Conservation (phyloP, 2,113 vertebrate genomes). For the Trogon surrucura region DNA sequence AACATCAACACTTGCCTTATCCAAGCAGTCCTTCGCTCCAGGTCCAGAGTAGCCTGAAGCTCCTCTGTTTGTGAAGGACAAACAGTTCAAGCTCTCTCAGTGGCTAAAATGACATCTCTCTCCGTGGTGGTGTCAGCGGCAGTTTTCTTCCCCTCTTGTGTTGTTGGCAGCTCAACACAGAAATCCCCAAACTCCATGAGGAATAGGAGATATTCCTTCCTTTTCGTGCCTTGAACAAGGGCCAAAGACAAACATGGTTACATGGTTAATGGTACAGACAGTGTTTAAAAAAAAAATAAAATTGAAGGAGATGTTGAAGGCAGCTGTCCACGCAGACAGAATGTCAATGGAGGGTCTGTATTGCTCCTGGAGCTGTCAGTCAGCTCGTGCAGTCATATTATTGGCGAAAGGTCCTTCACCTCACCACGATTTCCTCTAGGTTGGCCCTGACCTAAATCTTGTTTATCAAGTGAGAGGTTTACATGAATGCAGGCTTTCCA, state of each 20-base stretch:
- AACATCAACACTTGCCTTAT: fast-evolving
- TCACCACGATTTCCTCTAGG: neutral
- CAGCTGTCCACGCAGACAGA: neutral
- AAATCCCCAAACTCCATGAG: neutral
- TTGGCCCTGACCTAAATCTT: neutral
- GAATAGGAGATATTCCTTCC: neutral
- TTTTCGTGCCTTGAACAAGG: neutral
- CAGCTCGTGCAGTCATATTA: neutral
- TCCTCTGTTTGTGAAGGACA: neutral
- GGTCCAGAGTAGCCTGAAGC: neutral
- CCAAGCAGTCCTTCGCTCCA: neutral
- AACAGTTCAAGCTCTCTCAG: neutral
- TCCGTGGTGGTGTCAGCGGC: too few relatives aligned
- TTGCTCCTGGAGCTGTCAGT: neutral
- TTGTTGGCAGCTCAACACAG: neutral
- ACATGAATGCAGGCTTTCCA: neutral
- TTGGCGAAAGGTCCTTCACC: neutral
- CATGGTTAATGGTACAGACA: neutral
- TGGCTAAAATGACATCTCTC: neutral
- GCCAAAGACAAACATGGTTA: neutral
- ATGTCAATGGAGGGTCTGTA: neutral
- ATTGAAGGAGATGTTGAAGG: neutral
- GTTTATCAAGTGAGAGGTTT: neutral
- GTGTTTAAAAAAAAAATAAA: neutral
- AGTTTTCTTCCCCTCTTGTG: neutral